Evolutionary conservation across 37 sponge, comb jelly and placozoan genomes (phyloP), one percentile per base, ranked within the genome.

Genomic region (Ephydatia muelleri): DNA sequence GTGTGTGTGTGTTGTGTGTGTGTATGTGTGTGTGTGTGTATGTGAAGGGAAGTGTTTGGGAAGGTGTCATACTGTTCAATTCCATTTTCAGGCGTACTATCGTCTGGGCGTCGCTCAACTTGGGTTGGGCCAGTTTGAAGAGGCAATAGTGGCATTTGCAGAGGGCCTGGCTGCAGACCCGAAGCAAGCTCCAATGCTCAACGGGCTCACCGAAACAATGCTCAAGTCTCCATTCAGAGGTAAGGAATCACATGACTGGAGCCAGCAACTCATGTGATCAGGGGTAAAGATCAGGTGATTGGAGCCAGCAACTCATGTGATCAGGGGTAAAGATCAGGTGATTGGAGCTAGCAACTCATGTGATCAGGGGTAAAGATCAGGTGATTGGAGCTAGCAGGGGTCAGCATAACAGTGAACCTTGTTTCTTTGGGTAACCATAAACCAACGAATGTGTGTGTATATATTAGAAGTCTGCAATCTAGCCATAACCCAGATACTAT

Each of bases 31-130:
- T 40, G 37, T 65, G 65, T 76, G 34, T 83, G 37, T 16, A 26
- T 74, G 65, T 83, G 47, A 43, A 8, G 47, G 47, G 47, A 43
- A 16, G 47, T 76, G n/a, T n/a, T 37, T 76, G 34, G 47, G 16
- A 23, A 39, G 39, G 25, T 19, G 78, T 81, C 12, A 34, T 5
- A 34, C 35, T 74, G 35, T 28, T 22, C 35, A 29, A 64, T 70
- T 34, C 30, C 64, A 40, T 66, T 33, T 48, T 2, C 84, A 97
- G 98, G 92, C 89, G 12, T 95, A 84, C 88, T 95, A 94, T 70
- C 83, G 99, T 22, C 84, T 91, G 49, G 99, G 97, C 16, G 75
- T 95, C 38, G 97, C 99, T 39, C 75, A 84, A 33, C 95, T 93
- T 49, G 84, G 88, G 26, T 64, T 93, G 80, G 86, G 91, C 65